Evolutionary conservation across 2,797 vertebrate species (phyloP).

Genomic region (Apogon hyalosoma): DNA sequence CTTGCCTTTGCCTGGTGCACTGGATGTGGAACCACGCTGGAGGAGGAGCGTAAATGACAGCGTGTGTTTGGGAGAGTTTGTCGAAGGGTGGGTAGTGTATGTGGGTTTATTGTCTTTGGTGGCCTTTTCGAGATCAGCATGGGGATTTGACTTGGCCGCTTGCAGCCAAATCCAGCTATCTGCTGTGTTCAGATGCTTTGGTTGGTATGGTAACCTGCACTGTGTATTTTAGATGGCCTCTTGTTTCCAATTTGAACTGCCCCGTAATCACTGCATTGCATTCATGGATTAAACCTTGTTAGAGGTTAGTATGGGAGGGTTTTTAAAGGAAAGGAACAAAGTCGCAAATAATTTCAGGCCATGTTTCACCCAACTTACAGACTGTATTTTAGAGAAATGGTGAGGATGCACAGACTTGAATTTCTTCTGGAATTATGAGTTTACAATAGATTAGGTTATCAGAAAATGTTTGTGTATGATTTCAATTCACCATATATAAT

Average conservation of each 20-base stretch:
- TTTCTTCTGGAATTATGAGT: neutral
- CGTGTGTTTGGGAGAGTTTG: slow-evolving; percentile 42
- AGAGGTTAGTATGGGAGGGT: slow-evolving; percentile 61
- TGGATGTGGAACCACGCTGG: slow-evolving; percentile 59
- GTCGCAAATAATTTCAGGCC: slow-evolving; percentile 68
- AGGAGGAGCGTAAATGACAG: slow-evolving; percentile 45
- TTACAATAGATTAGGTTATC: neutral
- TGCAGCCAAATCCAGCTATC: slow-evolving; percentile 87
- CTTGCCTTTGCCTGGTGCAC: slow-evolving; percentile 80
- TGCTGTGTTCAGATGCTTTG: slow-evolving; percentile 79
- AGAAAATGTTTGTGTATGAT: neutral
- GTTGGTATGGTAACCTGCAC: slow-evolving; percentile 85
- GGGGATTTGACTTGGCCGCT: slow-evolving; percentile 83
- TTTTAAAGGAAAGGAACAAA: slow-evolving; percentile 60
- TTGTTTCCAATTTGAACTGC: slow-evolving; percentile 83
- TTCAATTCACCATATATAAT: no score
- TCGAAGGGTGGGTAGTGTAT: slow-evolving; percentile 43
- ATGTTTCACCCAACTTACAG: slow-evolving; percentile 17
- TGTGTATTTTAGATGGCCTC: slow-evolving; percentile 79
- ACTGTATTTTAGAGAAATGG: slow-evolving; percentile 4
- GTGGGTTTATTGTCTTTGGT: slow-evolving; percentile 70
- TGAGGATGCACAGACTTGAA: slow-evolving; percentile 5
- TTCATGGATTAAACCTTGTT: slow-evolving; percentile 78
- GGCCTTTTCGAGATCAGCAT: slow-evolving; percentile 75
- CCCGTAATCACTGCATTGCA: slow-evolving; percentile 78